phyloP scores from a whole-genome alignment of 1,140 invertebrate genomes.

The Pseudachorutes palmiensis region DNA sequence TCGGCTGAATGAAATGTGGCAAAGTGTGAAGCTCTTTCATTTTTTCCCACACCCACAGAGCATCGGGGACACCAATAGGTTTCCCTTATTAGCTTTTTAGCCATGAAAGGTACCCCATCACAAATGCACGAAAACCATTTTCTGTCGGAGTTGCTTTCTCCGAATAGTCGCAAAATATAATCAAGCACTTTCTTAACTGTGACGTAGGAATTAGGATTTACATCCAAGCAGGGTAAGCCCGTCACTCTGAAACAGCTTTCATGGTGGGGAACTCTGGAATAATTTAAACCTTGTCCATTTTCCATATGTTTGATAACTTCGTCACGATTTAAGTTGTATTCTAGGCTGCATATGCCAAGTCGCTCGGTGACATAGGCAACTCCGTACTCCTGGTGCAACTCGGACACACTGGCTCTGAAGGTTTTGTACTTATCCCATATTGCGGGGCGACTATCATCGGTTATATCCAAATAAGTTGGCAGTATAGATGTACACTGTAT shows the following conservation, averaged over 20 bases:
- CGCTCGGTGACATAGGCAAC: background rate
- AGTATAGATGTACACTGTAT: background rate
- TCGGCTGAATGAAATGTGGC: background rate
- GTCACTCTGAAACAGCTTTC: background rate
- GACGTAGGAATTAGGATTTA: background rate
- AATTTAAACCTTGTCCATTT: background rate
- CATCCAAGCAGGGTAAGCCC: background rate
- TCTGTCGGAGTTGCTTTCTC: background rate
- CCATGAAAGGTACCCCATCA: constrained; percentile 10
- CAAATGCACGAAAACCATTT: constrained; percentile 9
- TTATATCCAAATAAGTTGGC: background rate
- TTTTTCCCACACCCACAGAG: background rate
- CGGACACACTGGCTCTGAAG: background rate
- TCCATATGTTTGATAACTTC: background rate
- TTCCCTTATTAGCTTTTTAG: background rate
- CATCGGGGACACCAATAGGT: background rate
- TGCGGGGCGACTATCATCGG: background rate
- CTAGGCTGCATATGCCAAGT: no score
- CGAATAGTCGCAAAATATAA: background rate
- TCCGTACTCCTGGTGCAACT: background rate
- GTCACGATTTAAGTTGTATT: background rate
- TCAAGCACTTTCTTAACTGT: background rate
- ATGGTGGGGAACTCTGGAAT: background rate
- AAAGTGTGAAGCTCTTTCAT: background rate
- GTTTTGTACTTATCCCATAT: background rate